Percentiles rank a stretch among this genome's conserved stretches.
These are phyloP conservation scores for Pterocles burchelli DNA, from an alignment of 2,113 vertebrate species.

Conservation along the genomic window DNA sequence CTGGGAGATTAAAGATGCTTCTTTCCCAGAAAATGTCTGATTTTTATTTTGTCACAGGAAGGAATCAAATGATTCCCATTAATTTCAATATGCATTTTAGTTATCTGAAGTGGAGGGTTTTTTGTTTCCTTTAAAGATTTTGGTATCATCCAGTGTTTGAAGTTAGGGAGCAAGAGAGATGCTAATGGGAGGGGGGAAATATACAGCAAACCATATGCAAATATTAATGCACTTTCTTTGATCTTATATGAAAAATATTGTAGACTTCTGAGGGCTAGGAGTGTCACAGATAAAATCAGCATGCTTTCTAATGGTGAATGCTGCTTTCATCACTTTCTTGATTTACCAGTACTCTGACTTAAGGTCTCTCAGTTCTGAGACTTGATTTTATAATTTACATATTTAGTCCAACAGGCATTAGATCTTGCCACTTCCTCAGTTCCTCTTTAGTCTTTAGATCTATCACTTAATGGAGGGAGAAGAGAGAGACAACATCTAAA, in stretches of 20 bases:
- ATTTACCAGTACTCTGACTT: conserved; percentile 61
- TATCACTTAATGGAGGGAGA: conserved; percentile 33
- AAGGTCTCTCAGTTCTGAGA: conserved; percentile 63
- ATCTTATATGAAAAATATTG: conserved; percentile 57
- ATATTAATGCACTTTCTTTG: conserved; percentile 64
- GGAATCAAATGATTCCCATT: conserved; percentile 37
- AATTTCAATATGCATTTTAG: conserved; percentile 50
- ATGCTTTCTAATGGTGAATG: conserved; percentile 15
- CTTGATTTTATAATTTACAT: conserved; percentile 69
- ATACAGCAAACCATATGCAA: conserved; percentile 37
- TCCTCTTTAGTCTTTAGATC: conserved; percentile 54
- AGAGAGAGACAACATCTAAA: conserved; percentile 22
- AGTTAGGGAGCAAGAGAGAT: conserved; percentile 15
- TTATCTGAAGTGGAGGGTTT: neutral
- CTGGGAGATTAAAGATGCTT: conserved; percentile 6
- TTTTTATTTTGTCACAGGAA: conserved; percentile 48
- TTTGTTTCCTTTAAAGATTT: conserved; percentile 59
- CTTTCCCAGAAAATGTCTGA: conserved; percentile 13
- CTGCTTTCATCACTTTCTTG: conserved; percentile 67
- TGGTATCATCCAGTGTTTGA: conserved; percentile 27
- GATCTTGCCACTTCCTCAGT: conserved; percentile 50
- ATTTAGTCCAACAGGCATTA: conserved; percentile 63
- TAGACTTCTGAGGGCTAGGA: conserved; percentile 58
- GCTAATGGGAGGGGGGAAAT: conserved; percentile 5
- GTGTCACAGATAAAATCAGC: conserved; percentile 63